Conservation (phyloP, 2,888 invertebrate species). For the Nasonia oneida region DNA sequence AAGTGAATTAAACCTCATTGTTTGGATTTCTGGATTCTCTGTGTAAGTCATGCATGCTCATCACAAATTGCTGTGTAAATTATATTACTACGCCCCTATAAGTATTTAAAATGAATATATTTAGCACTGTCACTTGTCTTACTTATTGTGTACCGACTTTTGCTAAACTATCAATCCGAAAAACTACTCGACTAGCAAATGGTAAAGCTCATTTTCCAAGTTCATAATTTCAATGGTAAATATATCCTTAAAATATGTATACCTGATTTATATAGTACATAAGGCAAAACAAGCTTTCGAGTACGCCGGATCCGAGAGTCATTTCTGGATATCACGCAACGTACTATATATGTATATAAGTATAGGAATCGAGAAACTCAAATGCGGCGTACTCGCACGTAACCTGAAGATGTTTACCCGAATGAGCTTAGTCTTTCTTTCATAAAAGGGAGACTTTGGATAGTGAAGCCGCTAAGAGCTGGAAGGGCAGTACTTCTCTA, state of each 20-base stretch:
- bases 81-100: too few species aligned
- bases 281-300: constrained; percentile 18
- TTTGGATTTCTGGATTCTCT: too few species aligned
- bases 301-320: background rate
- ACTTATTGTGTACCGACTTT: too few species aligned
- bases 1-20: too few species aligned
- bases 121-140: too few species aligned
- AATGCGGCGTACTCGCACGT: constrained; percentile 13
- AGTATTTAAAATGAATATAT: too few species aligned
- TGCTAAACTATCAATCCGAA: too few species aligned
- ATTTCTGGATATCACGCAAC: constrained; percentile 27
- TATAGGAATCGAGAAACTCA: background rate
- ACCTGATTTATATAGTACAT: background rate
- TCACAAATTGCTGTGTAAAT: too few species aligned
- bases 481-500: constrained; percentile 1
- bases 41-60: too few species aligned
- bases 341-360: background rate
- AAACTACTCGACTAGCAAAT: too few species aligned
- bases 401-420: constrained; percentile 58
- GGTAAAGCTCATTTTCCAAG: background rate
- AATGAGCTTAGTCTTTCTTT: constrained; percentile 50
- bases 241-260: background rate
- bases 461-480: constrained; percentile 51
- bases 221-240: background rate
- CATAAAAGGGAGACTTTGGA: constrained; percentile 53